A percentile compares a stretch with the other conserved stretches of the same genome.
phyloP scores from a whole-genome alignment of 2,888 invertebrate genomes.

The Microplitis deprimator region DNA sequence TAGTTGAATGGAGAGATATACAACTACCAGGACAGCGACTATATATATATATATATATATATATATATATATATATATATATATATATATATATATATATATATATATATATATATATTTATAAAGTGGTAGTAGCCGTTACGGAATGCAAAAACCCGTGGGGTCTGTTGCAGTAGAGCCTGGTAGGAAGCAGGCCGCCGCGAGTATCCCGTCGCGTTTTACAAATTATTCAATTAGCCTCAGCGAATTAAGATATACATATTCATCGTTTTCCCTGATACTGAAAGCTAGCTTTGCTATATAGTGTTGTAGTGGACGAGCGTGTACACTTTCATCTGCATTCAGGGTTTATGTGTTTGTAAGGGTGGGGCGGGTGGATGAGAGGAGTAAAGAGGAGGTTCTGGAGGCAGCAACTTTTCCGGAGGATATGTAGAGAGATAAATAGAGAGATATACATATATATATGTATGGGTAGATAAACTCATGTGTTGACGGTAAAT shows the following conservation, averaged over 20 bases:
- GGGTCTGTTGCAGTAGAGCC: not conserved
- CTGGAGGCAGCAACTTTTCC: not conserved
- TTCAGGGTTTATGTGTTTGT: constrained; percentile 30
- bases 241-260: constrained; percentile 72
- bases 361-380: constrained; percentile 14
- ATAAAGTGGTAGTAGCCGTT: not conserved
- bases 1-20: not conserved
- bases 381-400: constrained; percentile 28
- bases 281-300: constrained; percentile 48
- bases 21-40: constrained; percentile 2
- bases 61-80: too few relatives aligned
- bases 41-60: constrained; percentile 2
- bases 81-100: too few relatives aligned
- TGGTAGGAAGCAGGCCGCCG: constrained; percentile 43
- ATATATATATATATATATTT: constrained; percentile 3
- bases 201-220: constrained; percentile 63
- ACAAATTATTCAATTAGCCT: constrained; percentile 72
- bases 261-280: constrained; percentile 69
- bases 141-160: constrained; percentile 1
- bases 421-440: not conserved
- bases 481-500: constrained; percentile 54
- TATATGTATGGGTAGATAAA: not conserved
- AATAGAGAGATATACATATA: not conserved
- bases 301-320: constrained; percentile 25
- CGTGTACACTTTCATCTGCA: constrained; percentile 24